phyloP scores from a whole-genome alignment of 2,888 invertebrate genomes.

The Thereva nobilitata region DNA sequence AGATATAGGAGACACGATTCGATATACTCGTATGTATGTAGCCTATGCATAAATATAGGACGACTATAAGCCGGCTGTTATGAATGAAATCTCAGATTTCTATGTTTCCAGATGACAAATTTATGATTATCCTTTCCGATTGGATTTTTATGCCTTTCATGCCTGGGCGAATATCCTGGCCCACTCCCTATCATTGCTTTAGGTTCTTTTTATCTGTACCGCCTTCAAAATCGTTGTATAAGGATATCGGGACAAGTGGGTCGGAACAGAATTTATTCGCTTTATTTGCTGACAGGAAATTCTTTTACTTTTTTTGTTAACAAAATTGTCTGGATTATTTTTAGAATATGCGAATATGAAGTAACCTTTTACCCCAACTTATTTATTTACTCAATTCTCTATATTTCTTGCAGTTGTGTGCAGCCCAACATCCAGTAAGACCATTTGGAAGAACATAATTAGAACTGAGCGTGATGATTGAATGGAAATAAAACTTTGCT shows the following conservation, averaged over 20 bases:
- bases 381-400: too few relatives aligned
- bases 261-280: slow-evolving; percentile 22
- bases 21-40: slow-evolving; percentile 1
- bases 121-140: slow-evolving; percentile 41
- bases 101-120: slow-evolving; percentile 39
- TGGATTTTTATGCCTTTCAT: slow-evolving; percentile 37
- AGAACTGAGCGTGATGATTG: too few relatives aligned
- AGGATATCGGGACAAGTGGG: slow-evolving; percentile 21
- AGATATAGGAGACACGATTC: slow-evolving; percentile 6
- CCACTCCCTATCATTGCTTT: slow-evolving; percentile 4
- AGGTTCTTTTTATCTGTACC: too few relatives aligned
- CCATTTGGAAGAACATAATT: too few relatives aligned
- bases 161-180: slow-evolving; percentile 16
- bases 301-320: neutral
- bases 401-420: too few relatives aligned
- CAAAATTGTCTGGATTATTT: neutral
- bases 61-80: slow-evolving; percentile 12
- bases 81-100: slow-evolving; percentile 10
- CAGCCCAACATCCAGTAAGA: too few relatives aligned
- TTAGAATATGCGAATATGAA: too few relatives aligned
- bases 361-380: too few relatives aligned
- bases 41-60: slow-evolving; percentile 18
- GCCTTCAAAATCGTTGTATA: neutral
- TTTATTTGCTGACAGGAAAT: neutral
- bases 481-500: too few relatives aligned